Base-by-base conservation (phyloP, 2,797 vertebrate species). In the Karalla daura region DNA sequence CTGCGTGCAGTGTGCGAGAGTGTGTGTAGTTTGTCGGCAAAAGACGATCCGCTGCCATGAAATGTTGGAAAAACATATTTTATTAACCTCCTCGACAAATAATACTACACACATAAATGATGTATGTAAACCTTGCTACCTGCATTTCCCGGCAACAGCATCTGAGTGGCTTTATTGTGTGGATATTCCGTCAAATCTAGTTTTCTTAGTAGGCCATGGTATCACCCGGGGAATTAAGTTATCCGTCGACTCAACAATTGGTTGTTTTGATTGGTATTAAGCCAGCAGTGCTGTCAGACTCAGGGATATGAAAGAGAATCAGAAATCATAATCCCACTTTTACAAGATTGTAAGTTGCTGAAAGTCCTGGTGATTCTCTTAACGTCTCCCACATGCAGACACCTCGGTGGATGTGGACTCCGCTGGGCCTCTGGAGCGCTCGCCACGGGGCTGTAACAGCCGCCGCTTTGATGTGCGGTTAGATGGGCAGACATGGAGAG, bases 281-380 rank as follows among this genome's bases (percentile, higher is more conserved):
- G 44, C 76, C 76, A 75, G 76, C 36, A 47, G 44, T 2, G 5
- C 72, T 72, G 74, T 85, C 74, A 78, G 74, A 74, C 67, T 78
- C 46, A 24, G 25, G 53, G 63, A 67, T 79, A 74, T 84, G 68
- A 86, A 86, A 85, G 70, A 80, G 63, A 83, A 82, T 86, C 54
- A 36, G 40, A 67, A 80, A 85, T 83, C 58, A 66, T 81, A 71
- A 68, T 70, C 66, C 83, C 27, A 63, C 63, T 78, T 86, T 75
- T 59, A 85, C 66, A 80, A 63, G 59, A 63, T 56, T 78, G 70
- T 65, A 68, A 71, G 52, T 60, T 69, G 76, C 69, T 76, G 70
- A 82, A 86, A 83, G 70, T 70, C 39, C 47, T 23, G 32, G 30
- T 27, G 69, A 81, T 81, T 79, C 68, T 79, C 63, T 76, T 69